Percentiles rank a stretch among this genome's conserved stretches.
phyloP scores from a whole-genome alignment of 2,797 vertebrate species.

The Prunella strophiata region DNA sequence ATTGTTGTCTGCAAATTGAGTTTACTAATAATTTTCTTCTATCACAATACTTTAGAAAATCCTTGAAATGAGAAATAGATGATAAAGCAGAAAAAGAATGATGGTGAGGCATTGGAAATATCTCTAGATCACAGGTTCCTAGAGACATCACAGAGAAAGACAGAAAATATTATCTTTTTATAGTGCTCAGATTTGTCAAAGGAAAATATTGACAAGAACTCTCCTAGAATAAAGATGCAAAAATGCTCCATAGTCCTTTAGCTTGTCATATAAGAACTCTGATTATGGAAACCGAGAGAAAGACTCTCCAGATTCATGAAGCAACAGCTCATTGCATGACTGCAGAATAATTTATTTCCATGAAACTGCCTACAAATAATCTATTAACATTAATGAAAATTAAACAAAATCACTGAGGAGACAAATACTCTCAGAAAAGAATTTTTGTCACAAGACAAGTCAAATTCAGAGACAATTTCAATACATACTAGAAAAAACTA shows the following conservation, averaged over 20 bases:
- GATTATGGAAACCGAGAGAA: neutral
- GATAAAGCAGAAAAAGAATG: slow-evolving; percentile 33
- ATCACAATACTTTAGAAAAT: slow-evolving; percentile 40
- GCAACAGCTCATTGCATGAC: neutral
- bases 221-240: neutral
- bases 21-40: slow-evolving; percentile 52
- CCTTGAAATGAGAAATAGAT: slow-evolving; percentile 39
- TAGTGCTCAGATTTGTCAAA: neutral
- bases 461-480: neutral
- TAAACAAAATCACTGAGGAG: neutral
- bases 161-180: neutral
- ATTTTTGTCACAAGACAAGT: neutral
- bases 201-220: neutral
- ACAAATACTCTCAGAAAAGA: neutral
- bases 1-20: slow-evolving; percentile 45
- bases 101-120: neutral
- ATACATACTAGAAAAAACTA: neutral
- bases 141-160: neutral
- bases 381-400: neutral
- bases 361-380: neutral
- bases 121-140: neutral
- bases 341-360: neutral
- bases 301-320: neutral
- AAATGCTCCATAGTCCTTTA: neutral
- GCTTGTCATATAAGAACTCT: neutral